Evolutionary conservation across 2,113 vertebrate genomes (phyloP), one percentile per base, ranked within the genome.

Genomic region (Misgurnus mizolepis): DNA sequence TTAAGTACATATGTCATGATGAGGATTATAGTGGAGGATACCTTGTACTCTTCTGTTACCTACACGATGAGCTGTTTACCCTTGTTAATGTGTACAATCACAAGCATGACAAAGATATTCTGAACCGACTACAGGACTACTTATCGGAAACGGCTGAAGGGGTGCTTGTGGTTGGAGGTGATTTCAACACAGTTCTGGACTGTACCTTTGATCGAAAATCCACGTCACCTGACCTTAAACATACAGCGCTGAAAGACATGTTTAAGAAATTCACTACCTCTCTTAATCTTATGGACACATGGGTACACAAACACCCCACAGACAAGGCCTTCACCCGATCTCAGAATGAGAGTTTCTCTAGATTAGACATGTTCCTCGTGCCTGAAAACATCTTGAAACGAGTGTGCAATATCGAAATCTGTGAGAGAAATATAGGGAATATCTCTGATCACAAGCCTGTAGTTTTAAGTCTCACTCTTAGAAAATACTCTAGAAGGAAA

Each of bases 21-120:
- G 79, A 67, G 11, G 79, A 86, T n/a, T 53, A 8, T 39, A 55
- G 56, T 61, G 82, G 80, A 64, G n/a, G 76, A 10, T 83, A 77
- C 41, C 14, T 86, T 10, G 80, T 80, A 10, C 76, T 82, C 18
- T 83, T 83, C 55, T 86, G 82, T 68, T 14, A 3, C 41, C 22
- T 83, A 14, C 12, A 72, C 67, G 58, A 34, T n/a, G 17, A 82
- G 45, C 43, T 79, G 3, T 84, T 85, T 87, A 87, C 80, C n/a
- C 79, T 81, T 6, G 67, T 85, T 78, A 87, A 87, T 74, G 78
- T 82, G 67, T 72, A 82, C 86, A 85, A 84, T 40, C 89, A 89
- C 58, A 79, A 82, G 80, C 0, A 17, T 5, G 83, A 84, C 17
- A 68, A 6, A 45, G 56, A 58, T 4, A 70, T 64, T 58, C 41